Percentiles rank a stretch among this genome's conserved stretches.
Conservation (phyloP, 2,888 invertebrate species). For the Neoascia interrupta region DNA sequence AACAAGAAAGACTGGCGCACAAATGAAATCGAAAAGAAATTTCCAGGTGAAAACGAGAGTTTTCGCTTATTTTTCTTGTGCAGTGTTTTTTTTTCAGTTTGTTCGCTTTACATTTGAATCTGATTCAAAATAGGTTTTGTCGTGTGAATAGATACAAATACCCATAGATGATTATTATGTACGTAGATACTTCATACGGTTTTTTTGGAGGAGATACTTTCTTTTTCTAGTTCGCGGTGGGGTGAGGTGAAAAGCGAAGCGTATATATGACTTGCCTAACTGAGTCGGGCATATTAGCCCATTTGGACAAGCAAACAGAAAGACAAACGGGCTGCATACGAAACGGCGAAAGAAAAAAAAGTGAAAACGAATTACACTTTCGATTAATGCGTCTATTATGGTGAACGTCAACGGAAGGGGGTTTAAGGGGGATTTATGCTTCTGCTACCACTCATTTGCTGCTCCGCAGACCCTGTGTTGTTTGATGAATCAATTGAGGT, state of each 20-base stretch:
- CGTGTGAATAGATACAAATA: conserved; percentile 45
- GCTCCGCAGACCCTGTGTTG: conserved; percentile 8
- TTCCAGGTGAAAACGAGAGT: conserved; percentile 69
- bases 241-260: neutral
- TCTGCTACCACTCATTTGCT: conserved; percentile 1
- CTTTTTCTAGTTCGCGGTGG: conserved; percentile 39
- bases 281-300: conserved; percentile 25
- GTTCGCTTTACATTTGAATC: conserved; percentile 35
- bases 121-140: conserved; percentile 55
- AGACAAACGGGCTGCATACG: conserved; percentile 34
- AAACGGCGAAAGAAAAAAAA: conserved; percentile 50
- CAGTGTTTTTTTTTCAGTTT: conserved; percentile 6
- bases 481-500: conserved; percentile 46
- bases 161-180: conserved; percentile 4
- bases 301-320: conserved; percentile 19
- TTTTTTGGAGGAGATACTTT: conserved; percentile 50
- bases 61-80: conserved; percentile 12
- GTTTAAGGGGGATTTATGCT: conserved; percentile 16
- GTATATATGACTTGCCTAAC: too few relatives aligned
- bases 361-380: conserved; percentile 52
- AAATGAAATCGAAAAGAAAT: conserved; percentile 67
- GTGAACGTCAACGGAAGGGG: conserved; percentile 3
- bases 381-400: conserved; percentile 65
- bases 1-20: neutral
- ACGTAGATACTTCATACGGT: too few relatives aligned